A percentile compares a stretch with the other conserved stretches of the same genome.
Evolutionary conservation across 2,888 invertebrate genomes (phyloP).

Genomic region (Dasysyrphus albostriatus): DNA sequence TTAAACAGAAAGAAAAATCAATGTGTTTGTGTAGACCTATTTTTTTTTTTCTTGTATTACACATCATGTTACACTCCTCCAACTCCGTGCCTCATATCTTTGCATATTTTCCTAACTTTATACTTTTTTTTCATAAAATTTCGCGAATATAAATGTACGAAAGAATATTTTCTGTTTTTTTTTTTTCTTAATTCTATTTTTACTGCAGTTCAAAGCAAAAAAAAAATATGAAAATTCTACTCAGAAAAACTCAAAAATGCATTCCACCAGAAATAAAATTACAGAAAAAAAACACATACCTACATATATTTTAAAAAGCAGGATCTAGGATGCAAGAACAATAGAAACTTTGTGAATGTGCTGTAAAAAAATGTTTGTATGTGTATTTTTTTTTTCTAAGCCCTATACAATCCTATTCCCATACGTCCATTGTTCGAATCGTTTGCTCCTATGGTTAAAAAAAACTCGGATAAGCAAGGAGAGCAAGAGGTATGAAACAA

Average conservation of each 20-base stretch:
- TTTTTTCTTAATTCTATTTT: background rate
- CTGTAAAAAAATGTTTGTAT: conserved; percentile 4
- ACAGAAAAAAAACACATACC: conserved; percentile 2
- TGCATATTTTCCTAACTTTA: background rate
- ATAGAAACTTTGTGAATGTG: conserved; percentile 49
- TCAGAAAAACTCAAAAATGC: conserved; percentile 55
- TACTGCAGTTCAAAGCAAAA: background rate
- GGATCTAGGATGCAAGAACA: conserved; percentile 56
- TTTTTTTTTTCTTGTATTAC: background rate
- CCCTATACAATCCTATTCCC: background rate
- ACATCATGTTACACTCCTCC: no score
- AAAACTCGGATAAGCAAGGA: conserved; percentile 33
- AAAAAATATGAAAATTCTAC: conserved; percentile 10
- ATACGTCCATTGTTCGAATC: conserved; percentile 55
- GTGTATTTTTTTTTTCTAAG: background rate
- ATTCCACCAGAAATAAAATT: conserved; percentile 30
- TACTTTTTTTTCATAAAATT: conserved; percentile 1
- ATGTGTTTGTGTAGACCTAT: no score
- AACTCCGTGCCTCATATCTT: background rate
- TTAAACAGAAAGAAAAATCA: background rate
- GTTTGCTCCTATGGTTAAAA: conserved; percentile 36
- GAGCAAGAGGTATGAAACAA: conserved; percentile 6
- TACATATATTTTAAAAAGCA: background rate
- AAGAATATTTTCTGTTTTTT: conserved; percentile 45
- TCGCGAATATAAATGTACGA: conserved; percentile 31